A percentile compares a stretch with the other conserved stretches of the same genome.
phyloP scores from a whole-genome alignment of 2,888 invertebrate genomes.

The Hoplodrina ambigua region DNA sequence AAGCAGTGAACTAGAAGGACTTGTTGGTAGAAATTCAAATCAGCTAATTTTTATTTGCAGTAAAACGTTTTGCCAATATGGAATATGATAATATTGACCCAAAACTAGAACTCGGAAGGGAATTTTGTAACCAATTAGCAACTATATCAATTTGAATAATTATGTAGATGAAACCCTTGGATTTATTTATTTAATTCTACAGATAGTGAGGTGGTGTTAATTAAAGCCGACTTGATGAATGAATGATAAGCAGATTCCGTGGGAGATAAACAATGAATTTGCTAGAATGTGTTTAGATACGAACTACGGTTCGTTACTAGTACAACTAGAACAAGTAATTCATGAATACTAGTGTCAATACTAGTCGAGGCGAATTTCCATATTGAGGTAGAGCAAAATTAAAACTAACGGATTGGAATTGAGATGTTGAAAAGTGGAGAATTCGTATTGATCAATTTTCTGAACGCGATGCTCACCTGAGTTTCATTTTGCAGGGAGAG shows the following conservation, averaged over 20 bases:
- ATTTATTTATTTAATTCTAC: constrained; percentile 30
- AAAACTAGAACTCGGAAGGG: constrained; percentile 12
- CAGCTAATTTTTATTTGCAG: not conserved
- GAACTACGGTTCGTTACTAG: not conserved
- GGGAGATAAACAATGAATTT: constrained; percentile 20
- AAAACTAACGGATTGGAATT: not conserved
- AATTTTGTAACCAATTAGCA: constrained; percentile 29
- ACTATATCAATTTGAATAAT: constrained; percentile 49
- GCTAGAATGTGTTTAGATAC: constrained; percentile 3
- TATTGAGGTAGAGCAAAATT: not conserved
- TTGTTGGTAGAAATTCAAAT: not conserved
- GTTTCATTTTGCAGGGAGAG: not conserved
- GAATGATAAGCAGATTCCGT: constrained; percentile 25
- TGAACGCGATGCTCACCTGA: not conserved
- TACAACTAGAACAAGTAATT: not conserved
- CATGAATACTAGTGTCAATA: not conserved
- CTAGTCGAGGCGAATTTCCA: not conserved
- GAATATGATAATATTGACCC: constrained; percentile 31
- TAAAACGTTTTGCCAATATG: not conserved
- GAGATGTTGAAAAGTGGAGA: not conserved
- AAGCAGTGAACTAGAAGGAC: not conserved
- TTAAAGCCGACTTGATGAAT: constrained; percentile 30
- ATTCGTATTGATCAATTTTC: not conserved
- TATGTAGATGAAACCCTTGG: constrained; percentile 35
- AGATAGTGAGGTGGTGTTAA: constrained; percentile 10